Evolutionary conservation across 2,113 vertebrate species (phyloP), one percentile per base, ranked within the genome.

Genomic region (Malurus melanocephalus): DNA sequence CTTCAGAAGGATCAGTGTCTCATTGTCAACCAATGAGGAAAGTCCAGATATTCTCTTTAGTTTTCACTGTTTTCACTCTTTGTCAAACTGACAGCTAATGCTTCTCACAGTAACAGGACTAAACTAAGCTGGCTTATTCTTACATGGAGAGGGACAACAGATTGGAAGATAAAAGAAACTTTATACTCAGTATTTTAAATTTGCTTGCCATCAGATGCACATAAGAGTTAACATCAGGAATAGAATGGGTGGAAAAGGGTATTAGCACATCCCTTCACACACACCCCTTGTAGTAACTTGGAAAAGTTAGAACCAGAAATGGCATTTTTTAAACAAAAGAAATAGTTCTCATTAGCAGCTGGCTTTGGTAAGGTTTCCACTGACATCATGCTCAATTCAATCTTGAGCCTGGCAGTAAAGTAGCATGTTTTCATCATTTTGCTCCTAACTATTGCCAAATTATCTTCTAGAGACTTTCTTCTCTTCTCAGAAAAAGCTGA

Each of bases 141-240:
- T 30, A 27, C 27, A 61, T 6, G 11, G 26, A 6, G 11, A 10
- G 8, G 3, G 10, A 5, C 0, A 1, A 2, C 8, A 13, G 5
- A 30, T 10, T 27, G 11, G 10, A 28, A 83, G 11, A 45, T 28
- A 4, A 46, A 77, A 68, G 7, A 68, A 84, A 32, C 3, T 3
- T 65, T 52, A 3, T 14, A 16, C 6, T 28, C 15, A 10, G 15
- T 10, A 6, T 48, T 72, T 35, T 56, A 57, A 48, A 66, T 57
- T 42, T 53, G 5, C 17, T 80, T 83, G 17, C 20, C 57, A 33
- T 11, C 26, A 66, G 46, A 61, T 1, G 1, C 68, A 13, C 1
- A 1, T 40, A 71, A 51, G 27, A 61, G 3, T 20, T 73, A 7
- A 15, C 12, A 79, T 19, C 3, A 67, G 18, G 10, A 79, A 23